These are phyloP conservation scores for Lithophane ornitopus DNA, from an alignment of 2,888 invertebrate genomes.

Conservation along the genomic window DNA sequence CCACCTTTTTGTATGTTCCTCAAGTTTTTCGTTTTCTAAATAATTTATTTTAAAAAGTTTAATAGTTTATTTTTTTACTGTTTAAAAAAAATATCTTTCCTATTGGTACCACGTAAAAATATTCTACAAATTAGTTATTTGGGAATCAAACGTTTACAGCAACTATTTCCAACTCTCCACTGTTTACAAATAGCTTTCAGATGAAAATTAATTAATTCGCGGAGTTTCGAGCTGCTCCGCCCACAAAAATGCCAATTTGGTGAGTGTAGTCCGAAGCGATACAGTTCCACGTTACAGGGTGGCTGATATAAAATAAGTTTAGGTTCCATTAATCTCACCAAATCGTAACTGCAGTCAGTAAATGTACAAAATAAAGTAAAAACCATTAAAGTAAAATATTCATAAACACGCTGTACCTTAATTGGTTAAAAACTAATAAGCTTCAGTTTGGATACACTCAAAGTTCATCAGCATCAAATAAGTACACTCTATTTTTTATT, in stretches of 20 bases:
- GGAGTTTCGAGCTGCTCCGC: neutral
- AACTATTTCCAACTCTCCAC: too few relatives aligned
- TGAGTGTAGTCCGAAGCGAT: slow-evolving; percentile 12
- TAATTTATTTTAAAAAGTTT: neutral
- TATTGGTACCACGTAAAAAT: neutral
- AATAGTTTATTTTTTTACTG: neutral
- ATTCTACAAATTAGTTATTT: neutral
- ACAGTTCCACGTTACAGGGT: slow-evolving; percentile 7
- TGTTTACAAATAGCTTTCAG: slow-evolving; percentile 4
- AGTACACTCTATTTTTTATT: slow-evolving; percentile 12
- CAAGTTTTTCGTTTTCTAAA: neutral
- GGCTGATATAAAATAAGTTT: neutral
- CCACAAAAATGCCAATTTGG: slow-evolving; percentile 43
- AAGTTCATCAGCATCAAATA: slow-evolving; percentile 23
- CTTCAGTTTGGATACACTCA: slow-evolving; percentile 14
- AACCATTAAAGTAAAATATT: slow-evolving; percentile 23
- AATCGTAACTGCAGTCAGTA: neutral
- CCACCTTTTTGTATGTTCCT: neutral
- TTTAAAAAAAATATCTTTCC: neutral
- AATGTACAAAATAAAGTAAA: neutral
- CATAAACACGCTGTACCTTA: slow-evolving; percentile 6
- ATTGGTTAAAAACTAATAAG: slow-evolving; percentile 12
- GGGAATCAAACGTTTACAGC: neutral
- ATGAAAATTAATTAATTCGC: slow-evolving; percentile 18
- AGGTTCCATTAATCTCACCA: neutral